Percentiles rank a stretch among this genome's conserved stretches.
These are phyloP conservation scores for Caenorhabditis panamensis DNA, from an alignment of 2,888 invertebrate species.

Conservation along the genomic window DNA sequence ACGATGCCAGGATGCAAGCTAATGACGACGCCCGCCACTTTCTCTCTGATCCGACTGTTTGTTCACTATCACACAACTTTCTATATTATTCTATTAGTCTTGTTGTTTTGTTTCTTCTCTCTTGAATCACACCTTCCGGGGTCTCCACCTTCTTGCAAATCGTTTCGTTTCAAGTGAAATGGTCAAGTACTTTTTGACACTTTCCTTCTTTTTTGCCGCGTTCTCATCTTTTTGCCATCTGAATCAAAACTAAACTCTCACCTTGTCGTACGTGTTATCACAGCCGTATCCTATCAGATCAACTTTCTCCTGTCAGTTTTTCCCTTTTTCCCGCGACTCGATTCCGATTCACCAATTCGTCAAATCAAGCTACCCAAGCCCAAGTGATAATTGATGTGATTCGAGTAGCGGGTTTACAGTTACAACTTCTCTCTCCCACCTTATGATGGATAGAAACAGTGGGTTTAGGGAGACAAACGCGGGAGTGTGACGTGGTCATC, in stretches of 20 bases:
- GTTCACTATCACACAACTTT: conserved; percentile 38
- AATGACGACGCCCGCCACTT: conserved; percentile 38
- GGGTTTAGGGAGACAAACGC: conserved; percentile 6
- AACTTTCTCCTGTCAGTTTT: conserved; percentile 29
- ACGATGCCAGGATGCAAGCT: conserved; percentile 18
- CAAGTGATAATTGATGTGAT: conserved; percentile 56
- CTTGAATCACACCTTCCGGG: not conserved
- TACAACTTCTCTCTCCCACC: conserved; percentile 27
- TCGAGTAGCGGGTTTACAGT: conserved; percentile 14
- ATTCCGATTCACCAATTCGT: conserved; percentile 48
- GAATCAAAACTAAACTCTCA: conserved; percentile 2
- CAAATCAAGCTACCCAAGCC: conserved; percentile 30
- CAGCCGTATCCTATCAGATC: conserved; percentile 24
- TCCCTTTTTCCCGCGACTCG: not conserved
- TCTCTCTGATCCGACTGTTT: conserved; percentile 52
- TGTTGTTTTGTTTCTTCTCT: not conserved
- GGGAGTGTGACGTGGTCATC: conserved; percentile 33
- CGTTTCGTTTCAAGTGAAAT: conserved; percentile 5
- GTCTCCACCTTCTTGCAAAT: not conserved
- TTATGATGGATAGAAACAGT: conserved; percentile 19
- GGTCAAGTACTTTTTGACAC: conserved; percentile 13
- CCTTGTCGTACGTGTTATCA: conserved; percentile 31
- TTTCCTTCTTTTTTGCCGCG: conserved; percentile 5
- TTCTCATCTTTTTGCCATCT: conserved; percentile 4
- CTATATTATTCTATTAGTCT: conserved; percentile 25